These are phyloP conservation scores for Diglossa brunneiventris DNA, from an alignment of 2,113 vertebrate genomes.

Conservation along the genomic window DNA sequence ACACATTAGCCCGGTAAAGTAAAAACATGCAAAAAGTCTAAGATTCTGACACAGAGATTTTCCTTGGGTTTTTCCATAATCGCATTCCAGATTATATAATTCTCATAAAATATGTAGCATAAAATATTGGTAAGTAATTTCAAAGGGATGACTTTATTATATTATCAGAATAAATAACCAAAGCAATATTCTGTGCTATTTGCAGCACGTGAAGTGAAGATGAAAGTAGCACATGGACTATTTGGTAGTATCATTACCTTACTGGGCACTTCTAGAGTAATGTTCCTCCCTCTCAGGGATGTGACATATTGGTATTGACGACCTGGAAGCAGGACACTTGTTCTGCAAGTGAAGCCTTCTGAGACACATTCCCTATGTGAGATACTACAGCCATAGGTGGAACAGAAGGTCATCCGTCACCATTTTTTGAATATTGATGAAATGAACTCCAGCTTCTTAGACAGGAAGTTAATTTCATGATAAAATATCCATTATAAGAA, in stretches of 20 bases:
- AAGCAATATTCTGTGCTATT: neutral
- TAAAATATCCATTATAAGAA: neutral
- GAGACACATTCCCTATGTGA: accelerated
- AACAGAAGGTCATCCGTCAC: neutral
- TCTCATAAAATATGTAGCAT: neutral
- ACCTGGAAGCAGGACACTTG: neutral
- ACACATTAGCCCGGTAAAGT: neutral
- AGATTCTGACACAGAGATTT: neutral
- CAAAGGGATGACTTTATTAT: neutral
- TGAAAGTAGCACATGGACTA: neutral
- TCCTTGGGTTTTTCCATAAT: neutral
- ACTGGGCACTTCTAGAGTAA: neutral
- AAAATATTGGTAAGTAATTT: neutral
- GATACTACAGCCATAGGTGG: neutral
- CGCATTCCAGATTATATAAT: neutral
- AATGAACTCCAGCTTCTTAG: neutral
- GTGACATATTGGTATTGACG: neutral
- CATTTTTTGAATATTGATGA: neutral
- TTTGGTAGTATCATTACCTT: neutral
- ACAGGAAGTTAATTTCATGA: neutral
- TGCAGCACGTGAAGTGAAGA: neutral
- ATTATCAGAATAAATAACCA: neutral
- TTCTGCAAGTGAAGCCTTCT: neutral
- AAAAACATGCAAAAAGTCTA: neutral
- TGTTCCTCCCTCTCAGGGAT: neutral